Evolutionary conservation across 2,113 vertebrate genomes (phyloP), one percentile per base, ranked within the genome.

Genomic region (Sorex araneus): DNA sequence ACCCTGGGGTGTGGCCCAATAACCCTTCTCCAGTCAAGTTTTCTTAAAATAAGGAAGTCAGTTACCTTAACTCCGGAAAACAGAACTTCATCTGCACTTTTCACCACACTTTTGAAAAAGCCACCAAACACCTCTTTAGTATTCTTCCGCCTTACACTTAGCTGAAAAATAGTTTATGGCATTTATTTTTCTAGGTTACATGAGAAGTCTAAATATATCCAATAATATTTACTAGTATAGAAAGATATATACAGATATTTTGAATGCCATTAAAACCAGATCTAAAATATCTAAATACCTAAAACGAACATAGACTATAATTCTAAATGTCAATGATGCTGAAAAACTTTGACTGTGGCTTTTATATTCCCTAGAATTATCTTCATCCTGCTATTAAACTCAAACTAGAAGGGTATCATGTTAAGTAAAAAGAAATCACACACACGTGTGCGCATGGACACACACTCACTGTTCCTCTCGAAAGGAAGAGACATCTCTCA

Each of bases 111-210:
- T 97, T 99, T 99, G 90, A 99, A 98, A 97, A 99, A 99, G 50
- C 99, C 99, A 84, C 99, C 99, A 98, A 99, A 99, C 98, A 99
- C 98, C 95, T 99, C 99, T 97, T 99, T 99, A 28, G 99, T 99
- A 94, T 99, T 99, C 97, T 99, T 99, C 94, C 99, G 98, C 81
- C 99, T 98, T 92, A 99, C 99, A 23, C 97, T 99, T 94, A 99
- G 98, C 99, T 99, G 93, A 66, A 90, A 7, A 80, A 75, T 0
- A 82, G 18, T 69, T 93, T 66, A 77, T 28, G 6, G 6, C 60
- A 69, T 27, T 34, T 3, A 6, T 1, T 92, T 84, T 43, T 67
- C 54, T 64, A 89, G 21, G 19, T 78, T 78, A 13, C 71, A 75
- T 75, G 36, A 25, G 78, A 50, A 66, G 73, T 21, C 57, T 70